phyloP scores from a whole-genome alignment of 2,113 vertebrate genomes.

The Catagonus wagneri region DNA sequence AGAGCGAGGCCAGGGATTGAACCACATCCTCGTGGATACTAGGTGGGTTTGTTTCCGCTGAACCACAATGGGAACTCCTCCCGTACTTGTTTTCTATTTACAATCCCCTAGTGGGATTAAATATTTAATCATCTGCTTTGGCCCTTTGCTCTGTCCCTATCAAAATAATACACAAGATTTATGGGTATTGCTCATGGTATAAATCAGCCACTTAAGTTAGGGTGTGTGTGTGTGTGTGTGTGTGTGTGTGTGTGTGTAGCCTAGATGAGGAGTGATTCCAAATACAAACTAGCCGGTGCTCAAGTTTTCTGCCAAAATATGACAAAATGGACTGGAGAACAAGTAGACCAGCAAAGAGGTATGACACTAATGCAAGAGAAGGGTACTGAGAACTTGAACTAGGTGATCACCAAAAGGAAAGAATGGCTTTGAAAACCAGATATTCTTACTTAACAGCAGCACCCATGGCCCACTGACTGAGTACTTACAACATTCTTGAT shows the following conservation, averaged over 20 bases:
- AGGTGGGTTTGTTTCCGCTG: no score
- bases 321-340: neutral
- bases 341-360: neutral
- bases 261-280: neutral
- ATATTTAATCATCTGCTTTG: no score
- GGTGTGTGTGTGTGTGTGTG: neutral
- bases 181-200: neutral
- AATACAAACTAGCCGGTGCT: neutral
- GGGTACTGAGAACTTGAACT: neutral
- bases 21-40: no score
- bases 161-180: neutral
- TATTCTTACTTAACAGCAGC: neutral
- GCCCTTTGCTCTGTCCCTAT: no score
- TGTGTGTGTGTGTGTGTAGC: neutral
- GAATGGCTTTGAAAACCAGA: neutral
- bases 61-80: no score
- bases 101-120: no score
- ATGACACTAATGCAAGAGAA: neutral
- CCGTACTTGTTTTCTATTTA: no score
- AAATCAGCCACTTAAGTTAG: neutral
- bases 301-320: neutral
- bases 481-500: neutral
- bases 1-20: no score
- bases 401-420: neutral
- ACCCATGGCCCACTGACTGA: neutral